Conservation (phyloP, 2,113 vertebrate genomes). For the Peromyscus polionotus region DNA sequence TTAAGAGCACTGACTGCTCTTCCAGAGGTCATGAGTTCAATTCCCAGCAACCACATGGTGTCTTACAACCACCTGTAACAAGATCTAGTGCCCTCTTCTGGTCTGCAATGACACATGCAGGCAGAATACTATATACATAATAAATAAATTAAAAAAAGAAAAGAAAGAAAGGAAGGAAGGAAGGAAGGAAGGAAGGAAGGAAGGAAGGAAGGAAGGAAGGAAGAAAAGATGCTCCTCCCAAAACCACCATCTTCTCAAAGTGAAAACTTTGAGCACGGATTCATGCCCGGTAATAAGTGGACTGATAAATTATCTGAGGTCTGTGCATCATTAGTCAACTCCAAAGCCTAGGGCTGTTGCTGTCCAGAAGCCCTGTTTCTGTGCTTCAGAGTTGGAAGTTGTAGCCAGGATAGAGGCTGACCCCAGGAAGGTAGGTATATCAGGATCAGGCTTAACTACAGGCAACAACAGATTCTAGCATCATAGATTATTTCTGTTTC, state of each 20-base stretch:
- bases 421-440: background rate
- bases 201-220: too few relatives aligned
- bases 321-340: background rate
- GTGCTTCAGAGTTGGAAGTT: background rate
- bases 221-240: background rate
- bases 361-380: background rate
- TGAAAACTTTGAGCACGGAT: fast-evolving
- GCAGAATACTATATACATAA: too few relatives aligned
- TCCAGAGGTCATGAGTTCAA: too few relatives aligned
- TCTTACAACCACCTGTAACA: too few relatives aligned
- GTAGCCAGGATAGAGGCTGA: background rate
- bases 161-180: too few relatives aligned
- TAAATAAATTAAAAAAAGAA: too few relatives aligned
- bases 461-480: background rate
- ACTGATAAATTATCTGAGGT: background rate
- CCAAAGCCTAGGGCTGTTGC: background rate
- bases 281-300: background rate
- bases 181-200: too few relatives aligned
- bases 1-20: too few relatives aligned
- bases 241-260: background rate
- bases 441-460: background rate
- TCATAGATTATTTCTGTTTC: background rate
- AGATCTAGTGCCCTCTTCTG: too few relatives aligned
- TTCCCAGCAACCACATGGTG: too few relatives aligned
- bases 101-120: too few relatives aligned